phyloP scores from a whole-genome alignment of 2,888 invertebrate species.

The Drosophila prostipennis region DNA sequence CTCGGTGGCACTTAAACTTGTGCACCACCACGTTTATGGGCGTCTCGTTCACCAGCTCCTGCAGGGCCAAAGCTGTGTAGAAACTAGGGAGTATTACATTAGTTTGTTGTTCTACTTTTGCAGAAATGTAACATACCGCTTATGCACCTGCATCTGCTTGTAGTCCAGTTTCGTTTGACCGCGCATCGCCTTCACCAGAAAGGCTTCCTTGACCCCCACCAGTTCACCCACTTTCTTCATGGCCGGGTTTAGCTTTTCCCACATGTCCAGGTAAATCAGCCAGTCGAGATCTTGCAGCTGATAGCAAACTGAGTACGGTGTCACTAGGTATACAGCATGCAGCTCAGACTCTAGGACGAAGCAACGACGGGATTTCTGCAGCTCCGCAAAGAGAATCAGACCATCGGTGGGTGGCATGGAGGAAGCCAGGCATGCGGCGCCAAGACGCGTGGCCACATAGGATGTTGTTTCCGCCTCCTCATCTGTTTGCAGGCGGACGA shows the following conservation, averaged over 20 bases:
- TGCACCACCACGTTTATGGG: slow-evolving; percentile 91
- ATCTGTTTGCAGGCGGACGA: slow-evolving; percentile 88
- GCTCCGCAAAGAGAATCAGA: slow-evolving; percentile 93
- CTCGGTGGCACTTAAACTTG: slow-evolving; percentile 94
- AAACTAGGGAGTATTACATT: slow-evolving; percentile 86
- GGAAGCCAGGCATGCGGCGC: slow-evolving; percentile 95
- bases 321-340: slow-evolving; percentile 97
- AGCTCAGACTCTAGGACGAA: slow-evolving; percentile 97
- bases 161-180: slow-evolving; percentile 87
- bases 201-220: slow-evolving; percentile 94
- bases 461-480: slow-evolving; percentile 84
- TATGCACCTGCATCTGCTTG: slow-evolving; percentile 87
- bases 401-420: slow-evolving; percentile 98
- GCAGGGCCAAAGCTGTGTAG: slow-evolving; percentile 94
- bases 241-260: slow-evolving; percentile 91
- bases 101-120: too few species aligned
- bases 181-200: slow-evolving; percentile 91
- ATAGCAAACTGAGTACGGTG: slow-evolving; percentile 94
- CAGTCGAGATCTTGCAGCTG: slow-evolving; percentile 92
- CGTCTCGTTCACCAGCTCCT: slow-evolving; percentile 96
- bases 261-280: slow-evolving; percentile 91
- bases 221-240: slow-evolving; percentile 94
- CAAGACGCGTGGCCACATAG: slow-evolving; percentile 93
- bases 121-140: slow-evolving; percentile 84
- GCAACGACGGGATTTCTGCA: slow-evolving; percentile 94